phyloP scores from a whole-genome alignment of 2,797 vertebrate species.

The Borostomias antarcticus region DNA sequence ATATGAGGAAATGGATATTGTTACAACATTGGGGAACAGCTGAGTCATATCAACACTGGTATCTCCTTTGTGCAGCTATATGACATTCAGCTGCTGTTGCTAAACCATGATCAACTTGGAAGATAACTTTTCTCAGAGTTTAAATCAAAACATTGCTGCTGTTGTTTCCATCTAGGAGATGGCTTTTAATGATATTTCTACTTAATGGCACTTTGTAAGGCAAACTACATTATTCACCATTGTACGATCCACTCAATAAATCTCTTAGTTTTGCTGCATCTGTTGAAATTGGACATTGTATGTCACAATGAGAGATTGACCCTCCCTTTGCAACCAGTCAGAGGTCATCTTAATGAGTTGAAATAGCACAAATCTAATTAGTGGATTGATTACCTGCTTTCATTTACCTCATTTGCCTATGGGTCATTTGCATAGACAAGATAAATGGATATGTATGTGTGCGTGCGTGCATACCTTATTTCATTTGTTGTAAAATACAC shows the following conservation, averaged over 20 bases:
- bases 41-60: slow-evolving; percentile 31
- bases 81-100: not conserved
- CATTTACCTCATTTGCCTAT: slow-evolving; percentile 69
- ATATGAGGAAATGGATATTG: no score
- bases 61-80: not conserved
- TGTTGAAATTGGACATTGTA: slow-evolving; percentile 65
- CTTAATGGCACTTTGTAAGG: not conserved
- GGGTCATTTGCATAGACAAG: slow-evolving; percentile 61
- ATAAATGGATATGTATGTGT: slow-evolving; percentile 55
- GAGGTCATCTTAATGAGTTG: slow-evolving; percentile 62
- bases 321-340: slow-evolving; percentile 63
- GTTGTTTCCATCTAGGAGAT: not conserved
- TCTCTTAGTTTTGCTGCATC: slow-evolving; percentile 48
- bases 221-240: not conserved
- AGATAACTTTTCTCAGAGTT: no score
- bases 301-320: slow-evolving; percentile 73
- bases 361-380: slow-evolving; percentile 71
- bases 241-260: not conserved
- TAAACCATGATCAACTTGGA: not conserved
- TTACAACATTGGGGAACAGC: slow-evolving; percentile 46
- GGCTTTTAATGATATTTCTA: not conserved
- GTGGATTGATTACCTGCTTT: slow-evolving; percentile 71
- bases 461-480: slow-evolving; percentile 23
- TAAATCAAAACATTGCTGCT: no score
- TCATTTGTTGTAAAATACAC: not conserved